Percentiles rank a stretch among this genome's conserved stretches.
These are phyloP conservation scores for Neomorphus geoffroyi DNA, from an alignment of 2,797 vertebrate species.

Conservation along the genomic window DNA sequence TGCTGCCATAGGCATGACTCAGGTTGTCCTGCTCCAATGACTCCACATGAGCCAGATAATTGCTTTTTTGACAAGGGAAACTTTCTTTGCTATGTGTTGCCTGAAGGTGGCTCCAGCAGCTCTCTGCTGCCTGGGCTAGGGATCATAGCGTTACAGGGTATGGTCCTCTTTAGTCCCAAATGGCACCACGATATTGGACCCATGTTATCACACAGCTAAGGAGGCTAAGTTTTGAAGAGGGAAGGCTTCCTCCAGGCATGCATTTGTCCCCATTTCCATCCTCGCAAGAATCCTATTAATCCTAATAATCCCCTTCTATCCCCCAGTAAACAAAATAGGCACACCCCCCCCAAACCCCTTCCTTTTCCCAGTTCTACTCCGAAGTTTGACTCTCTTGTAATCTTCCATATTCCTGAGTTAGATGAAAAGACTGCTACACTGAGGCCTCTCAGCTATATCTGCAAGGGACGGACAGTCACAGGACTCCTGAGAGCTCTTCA, in stretches of 20 bases:
- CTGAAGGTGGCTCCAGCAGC: neutral
- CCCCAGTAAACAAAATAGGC: neutral
- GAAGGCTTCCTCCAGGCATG: neutral
- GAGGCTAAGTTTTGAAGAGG: neutral
- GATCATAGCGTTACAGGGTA: neutral
- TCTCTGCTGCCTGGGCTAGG: neutral
- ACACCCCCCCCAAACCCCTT: too few relatives aligned
- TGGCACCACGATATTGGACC: neutral
- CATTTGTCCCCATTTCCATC: neutral
- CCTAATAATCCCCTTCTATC: neutral
- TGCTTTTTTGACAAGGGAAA: neutral
- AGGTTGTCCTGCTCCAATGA: neutral
- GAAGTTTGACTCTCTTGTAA: neutral
- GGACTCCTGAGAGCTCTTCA: neutral
- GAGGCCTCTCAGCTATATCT: neutral
- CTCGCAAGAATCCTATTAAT: neutral
- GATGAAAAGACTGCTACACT: neutral
- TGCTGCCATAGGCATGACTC: neutral
- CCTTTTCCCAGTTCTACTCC: neutral
- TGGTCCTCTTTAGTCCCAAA: neutral
- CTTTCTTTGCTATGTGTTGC: neutral
- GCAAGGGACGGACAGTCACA: neutral
- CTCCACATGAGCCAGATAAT: neutral
- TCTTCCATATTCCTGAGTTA: neutral
- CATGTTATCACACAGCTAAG: neutral